These are phyloP conservation scores for Charaxes varanes DNA, from an alignment of 1,140 invertebrate species.

Conservation along the genomic window DNA sequence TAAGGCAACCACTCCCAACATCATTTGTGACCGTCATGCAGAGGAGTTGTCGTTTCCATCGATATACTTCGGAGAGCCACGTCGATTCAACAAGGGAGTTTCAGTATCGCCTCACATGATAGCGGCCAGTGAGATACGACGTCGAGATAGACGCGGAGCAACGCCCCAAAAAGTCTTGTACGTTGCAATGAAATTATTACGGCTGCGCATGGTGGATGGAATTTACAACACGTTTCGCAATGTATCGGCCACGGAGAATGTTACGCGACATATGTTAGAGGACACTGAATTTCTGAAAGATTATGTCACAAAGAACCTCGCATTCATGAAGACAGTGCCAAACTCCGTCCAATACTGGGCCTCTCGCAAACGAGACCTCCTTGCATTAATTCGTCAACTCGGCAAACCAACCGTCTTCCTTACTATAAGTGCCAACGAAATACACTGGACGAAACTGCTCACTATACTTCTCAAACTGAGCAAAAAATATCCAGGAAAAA, in stretches of 20 bases:
- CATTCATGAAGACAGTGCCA: conserved; percentile 34
- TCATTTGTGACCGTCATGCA: conserved; percentile 29
- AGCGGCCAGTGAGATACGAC: conserved; percentile 35
- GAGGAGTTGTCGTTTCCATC: conserved; percentile 39
- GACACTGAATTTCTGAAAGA: conserved; percentile 32
- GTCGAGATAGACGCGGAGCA: conserved; percentile 31
- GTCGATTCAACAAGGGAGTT: conserved; percentile 23
- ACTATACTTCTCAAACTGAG: conserved; percentile 34
- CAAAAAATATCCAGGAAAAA: conserved; percentile 32
- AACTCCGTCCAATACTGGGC: conserved; percentile 39
- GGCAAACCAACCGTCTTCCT: conserved; percentile 37
- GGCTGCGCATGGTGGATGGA: conserved; percentile 26
- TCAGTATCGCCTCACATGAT: conserved; percentile 30
- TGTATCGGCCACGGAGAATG: conserved; percentile 25
- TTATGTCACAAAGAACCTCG: conserved; percentile 27
- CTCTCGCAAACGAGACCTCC: conserved; percentile 39
- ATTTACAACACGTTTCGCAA: conserved; percentile 31
- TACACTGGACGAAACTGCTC: conserved; percentile 30
- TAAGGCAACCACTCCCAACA: conserved; percentile 18
- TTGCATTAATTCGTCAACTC: conserved; percentile 39
- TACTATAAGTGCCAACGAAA: conserved; percentile 38
- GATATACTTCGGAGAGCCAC: conserved; percentile 33
- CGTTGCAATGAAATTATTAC: conserved; percentile 34
- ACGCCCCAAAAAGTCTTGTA: conserved; percentile 38
- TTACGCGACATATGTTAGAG: conserved; percentile 31